A percentile compares a stretch with the other conserved stretches of the same genome.
These are phyloP conservation scores for Cyclophora albipunctata DNA, from an alignment of 2,888 invertebrate genomes.

Conservation along the genomic window DNA sequence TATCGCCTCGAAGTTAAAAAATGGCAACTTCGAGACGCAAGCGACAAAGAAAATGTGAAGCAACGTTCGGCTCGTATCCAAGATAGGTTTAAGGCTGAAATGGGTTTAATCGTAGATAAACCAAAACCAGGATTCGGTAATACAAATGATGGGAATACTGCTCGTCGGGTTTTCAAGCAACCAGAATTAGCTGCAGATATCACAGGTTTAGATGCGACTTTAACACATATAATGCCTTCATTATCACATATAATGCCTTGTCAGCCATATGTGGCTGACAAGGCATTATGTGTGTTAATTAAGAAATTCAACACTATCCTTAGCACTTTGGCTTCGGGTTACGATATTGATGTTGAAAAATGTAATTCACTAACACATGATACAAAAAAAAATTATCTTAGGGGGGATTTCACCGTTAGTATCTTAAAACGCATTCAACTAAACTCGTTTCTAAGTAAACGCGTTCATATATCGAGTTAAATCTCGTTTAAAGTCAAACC, in stretches of 20 bases:
- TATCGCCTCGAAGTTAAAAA: constrained; percentile 30
- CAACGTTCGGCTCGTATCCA: not conserved
- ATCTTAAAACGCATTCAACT: too few species aligned
- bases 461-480: too few species aligned
- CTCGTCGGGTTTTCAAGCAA: not conserved
- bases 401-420: too few species aligned
- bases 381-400: constrained; percentile 8
- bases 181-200: not conserved
- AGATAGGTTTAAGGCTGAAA: not conserved
- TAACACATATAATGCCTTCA: too few species aligned
- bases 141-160: constrained; percentile 3
- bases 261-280: too few species aligned
- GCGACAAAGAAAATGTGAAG: constrained; percentile 1
- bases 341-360: constrained; percentile 5
- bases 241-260: too few species aligned
- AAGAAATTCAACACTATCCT: not conserved
- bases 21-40: constrained; percentile 19
- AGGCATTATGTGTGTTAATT: too few species aligned
- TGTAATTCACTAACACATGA: not conserved
- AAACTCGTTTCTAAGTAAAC: too few species aligned
- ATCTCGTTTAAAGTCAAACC: too few species aligned
- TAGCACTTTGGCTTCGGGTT: constrained; percentile 5
- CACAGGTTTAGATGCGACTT: not conserved
- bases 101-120: constrained; percentile 3
- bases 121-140: constrained; percentile 4